Base-by-base conservation (phyloP, 2,797 vertebrate genomes). In the Threskiornis aethiopicus region DNA sequence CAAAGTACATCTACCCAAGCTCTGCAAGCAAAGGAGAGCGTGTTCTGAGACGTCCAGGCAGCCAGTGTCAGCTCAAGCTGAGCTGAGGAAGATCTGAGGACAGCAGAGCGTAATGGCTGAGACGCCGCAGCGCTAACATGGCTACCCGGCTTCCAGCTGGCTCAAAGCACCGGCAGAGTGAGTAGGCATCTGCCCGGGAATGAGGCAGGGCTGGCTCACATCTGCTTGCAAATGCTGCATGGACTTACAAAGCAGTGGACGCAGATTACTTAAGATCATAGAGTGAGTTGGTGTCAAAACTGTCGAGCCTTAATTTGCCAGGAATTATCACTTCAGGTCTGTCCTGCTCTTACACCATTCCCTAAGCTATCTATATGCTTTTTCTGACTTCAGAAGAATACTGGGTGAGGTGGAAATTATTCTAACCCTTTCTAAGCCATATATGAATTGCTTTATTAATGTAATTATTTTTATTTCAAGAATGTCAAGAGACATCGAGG, bases 391-490 rank as follows among this genome's bases (percentile, higher is more conserved):
- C 47, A 37, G 41, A 52, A 61, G 54, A 81, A 44, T 11, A 61
- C 11, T 22, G 35, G 11, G 11, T 25, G 24, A 71, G 29, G 22
- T 7, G 55, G n/a, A 77, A 85, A 80, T n/a, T 18, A 6, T 64
- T 87, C 76, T 83, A 65, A 54, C 4, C 15, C 14, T 33, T 89
- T 51, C 29, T 13, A 87, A 81, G 19, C 39, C 33, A 22, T 22
- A 15, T 18, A 21, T 22, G 5, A 54, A 73, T 39, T 82, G 11
- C 17, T 87, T 70, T 59, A 66, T 66, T 85, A 35, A 58, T 31
- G 14, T 16, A 44, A 85, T 71, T 76, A 81, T 61, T 88, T 89
- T 73, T 28, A 86, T 67, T 87, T 84, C 62, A 79, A 84, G 37
- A 93, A 55, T 33, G 29, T 71, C n/a, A 79, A 55, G 39, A 79